Evolutionary conservation across 2,888 invertebrate species (phyloP).

Genomic region (Tetanocera ferruginea): DNA sequence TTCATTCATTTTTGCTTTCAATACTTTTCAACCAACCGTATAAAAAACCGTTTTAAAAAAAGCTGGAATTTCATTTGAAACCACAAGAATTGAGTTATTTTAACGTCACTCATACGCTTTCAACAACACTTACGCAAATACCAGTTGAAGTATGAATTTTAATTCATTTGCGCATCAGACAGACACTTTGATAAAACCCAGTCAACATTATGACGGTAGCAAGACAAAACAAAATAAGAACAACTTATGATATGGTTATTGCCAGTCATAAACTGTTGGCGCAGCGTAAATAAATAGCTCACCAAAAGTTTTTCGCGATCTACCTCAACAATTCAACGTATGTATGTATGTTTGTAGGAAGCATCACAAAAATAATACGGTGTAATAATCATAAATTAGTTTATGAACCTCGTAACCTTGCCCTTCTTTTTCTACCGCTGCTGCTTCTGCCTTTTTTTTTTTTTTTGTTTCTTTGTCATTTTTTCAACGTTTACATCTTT

Average conservation of each 20-base stretch:
- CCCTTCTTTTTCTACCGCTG: conserved; percentile 54
- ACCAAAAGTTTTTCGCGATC: conserved; percentile 6
- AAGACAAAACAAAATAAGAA: too few species aligned
- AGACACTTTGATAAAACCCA: too few species aligned
- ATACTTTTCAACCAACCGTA: too few species aligned
- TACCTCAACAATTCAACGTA: conserved; percentile 22
- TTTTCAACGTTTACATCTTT: conserved; percentile 27
- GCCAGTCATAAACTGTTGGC: neutral
- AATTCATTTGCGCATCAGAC: too few species aligned
- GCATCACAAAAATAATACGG: conserved; percentile 30
- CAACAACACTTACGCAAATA: too few species aligned
- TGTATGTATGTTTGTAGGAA: neutral
- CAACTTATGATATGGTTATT: neutral
- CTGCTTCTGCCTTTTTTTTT: neutral
- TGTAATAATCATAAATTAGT: conserved; percentile 67
- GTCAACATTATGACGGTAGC: too few species aligned
- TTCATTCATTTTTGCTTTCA: too few species aligned
- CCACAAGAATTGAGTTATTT: too few species aligned
- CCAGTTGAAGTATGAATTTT: too few species aligned
- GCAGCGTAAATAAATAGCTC: neutral
- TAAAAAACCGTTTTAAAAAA: too few species aligned
- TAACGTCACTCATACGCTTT: too few species aligned
- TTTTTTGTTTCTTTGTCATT: neutral
- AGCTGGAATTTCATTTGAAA: too few species aligned
- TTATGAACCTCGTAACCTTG: conserved; percentile 66